Evolutionary conservation across 1,140 invertebrate genomes (phyloP).

Genomic region (Mamestra configurata): DNA sequence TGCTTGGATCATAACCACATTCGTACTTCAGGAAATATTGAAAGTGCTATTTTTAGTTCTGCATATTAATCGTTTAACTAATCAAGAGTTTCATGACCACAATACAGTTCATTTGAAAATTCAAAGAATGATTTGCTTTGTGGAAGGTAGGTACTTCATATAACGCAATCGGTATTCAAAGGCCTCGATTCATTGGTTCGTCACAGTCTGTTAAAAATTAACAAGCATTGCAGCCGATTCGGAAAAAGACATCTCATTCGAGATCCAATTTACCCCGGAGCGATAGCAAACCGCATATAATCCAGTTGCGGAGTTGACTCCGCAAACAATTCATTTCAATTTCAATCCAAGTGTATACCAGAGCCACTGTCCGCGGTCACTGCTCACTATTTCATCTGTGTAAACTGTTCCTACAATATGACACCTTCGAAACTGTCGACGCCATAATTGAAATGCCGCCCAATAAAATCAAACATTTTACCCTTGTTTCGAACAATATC

Average conservation of each 20-base stretch:
- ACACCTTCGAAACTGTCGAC: neutral
- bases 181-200: constrained; percentile 35
- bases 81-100: neutral
- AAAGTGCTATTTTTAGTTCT: neutral
- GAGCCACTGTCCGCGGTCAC: constrained; percentile 59
- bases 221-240: constrained; percentile 58
- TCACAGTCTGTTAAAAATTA: constrained; percentile 50
- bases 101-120: neutral
- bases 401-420: constrained; percentile 21
- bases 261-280: constrained; percentile 74
- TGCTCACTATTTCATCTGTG: constrained; percentile 42
- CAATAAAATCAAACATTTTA: constrained; percentile 20
- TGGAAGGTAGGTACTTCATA: neutral
- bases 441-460: constrained; percentile 13
- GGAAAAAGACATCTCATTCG: constrained; percentile 77
- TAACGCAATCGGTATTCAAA: constrained; percentile 34
- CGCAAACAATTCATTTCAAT: constrained; percentile 84
- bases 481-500: neutral
- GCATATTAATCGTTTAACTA: neutral
- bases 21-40: neutral
- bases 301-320: constrained; percentile 65
- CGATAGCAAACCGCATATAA: constrained; percentile 72
- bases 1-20: too few species aligned
- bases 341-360: constrained; percentile 72
- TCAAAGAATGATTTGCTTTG: neutral